A percentile compares a stretch with the other conserved stretches of the same genome.
These are phyloP conservation scores for Gnathonemus longibarbis DNA, from an alignment of 2,113 vertebrate genomes.

Conservation along the genomic window DNA sequence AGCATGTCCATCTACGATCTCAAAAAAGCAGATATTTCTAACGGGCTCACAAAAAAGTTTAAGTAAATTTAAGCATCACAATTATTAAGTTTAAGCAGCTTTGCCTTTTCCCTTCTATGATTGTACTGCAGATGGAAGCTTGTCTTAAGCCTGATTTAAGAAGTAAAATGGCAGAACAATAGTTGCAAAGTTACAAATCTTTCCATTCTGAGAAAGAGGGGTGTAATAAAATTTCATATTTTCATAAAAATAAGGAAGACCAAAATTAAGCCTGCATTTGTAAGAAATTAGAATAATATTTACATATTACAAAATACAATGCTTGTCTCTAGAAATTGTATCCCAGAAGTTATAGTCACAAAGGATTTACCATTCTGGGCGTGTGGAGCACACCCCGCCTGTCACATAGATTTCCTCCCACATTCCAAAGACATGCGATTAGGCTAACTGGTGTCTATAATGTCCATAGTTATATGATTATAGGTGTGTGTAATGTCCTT, in stretches of 20 bases:
- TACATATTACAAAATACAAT: background rate
- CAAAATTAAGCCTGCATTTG: background rate
- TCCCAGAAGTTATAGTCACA: background rate
- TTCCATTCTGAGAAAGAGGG: background rate
- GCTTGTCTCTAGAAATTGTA: background rate
- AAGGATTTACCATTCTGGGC: background rate
- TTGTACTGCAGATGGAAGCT: background rate
- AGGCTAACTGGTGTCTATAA: too few relatives aligned
- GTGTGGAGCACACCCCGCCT: background rate
- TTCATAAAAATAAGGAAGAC: background rate
- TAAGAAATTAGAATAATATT: background rate
- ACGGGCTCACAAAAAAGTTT: background rate
- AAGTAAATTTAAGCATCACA: background rate
- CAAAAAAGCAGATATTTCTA: background rate
- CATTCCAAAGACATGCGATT: too few relatives aligned
- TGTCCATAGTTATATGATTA: too few relatives aligned
- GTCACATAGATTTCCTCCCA: too few relatives aligned
- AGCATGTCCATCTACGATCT: background rate
- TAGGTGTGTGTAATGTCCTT: too few relatives aligned
- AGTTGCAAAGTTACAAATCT: background rate
- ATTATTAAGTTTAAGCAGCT: background rate
- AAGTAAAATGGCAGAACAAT: background rate
- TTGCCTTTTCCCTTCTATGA: background rate
- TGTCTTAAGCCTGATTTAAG: background rate
- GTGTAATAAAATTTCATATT: background rate